Evolutionary conservation across 2,888 invertebrate species (phyloP).

Genomic region (Diadegma fenestrale): DNA sequence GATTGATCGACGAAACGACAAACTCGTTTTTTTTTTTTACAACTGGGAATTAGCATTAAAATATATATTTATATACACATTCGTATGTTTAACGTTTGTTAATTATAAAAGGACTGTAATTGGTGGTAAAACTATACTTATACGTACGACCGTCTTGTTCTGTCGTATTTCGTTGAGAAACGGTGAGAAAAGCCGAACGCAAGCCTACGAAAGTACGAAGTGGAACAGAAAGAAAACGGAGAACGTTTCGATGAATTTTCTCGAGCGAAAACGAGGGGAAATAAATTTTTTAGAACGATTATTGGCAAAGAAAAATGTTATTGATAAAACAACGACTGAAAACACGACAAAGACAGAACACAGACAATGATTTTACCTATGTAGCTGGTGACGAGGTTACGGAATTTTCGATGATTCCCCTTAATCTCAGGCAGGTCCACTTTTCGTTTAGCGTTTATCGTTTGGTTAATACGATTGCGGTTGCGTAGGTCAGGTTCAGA

Average conservation of each 20-base stretch:
- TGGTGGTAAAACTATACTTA: constrained; percentile 32
- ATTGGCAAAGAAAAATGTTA: constrained; percentile 61
- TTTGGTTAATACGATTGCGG: constrained; percentile 78
- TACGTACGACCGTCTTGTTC: constrained; percentile 61
- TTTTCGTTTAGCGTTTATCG: constrained; percentile 83
- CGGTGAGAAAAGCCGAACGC: constrained; percentile 57
- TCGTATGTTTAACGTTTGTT: not conserved
- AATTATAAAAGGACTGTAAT: constrained; percentile 30
- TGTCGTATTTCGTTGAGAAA: constrained; percentile 55
- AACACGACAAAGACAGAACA: constrained; percentile 78
- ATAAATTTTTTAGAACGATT: constrained; percentile 16
- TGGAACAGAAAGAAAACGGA: constrained; percentile 32
- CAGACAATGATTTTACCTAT: constrained; percentile 92
- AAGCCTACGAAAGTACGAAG: constrained; percentile 61
- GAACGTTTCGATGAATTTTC: constrained; percentile 27
- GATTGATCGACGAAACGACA: not conserved
- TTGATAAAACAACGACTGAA: constrained; percentile 35
- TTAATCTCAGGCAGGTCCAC: constrained; percentile 99
- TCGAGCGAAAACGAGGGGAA: constrained; percentile 35
- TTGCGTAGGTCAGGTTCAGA: constrained; percentile 81
- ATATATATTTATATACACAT: not conserved
- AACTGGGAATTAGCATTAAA: constrained; percentile 29
- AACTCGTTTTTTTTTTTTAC: constrained; percentile 19
- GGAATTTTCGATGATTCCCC: constrained; percentile 99
- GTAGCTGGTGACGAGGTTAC: constrained; percentile 99